Evolutionary conservation across 2,888 invertebrate genomes (phyloP).

Genomic region (Ceratothoa steindachneri): DNA sequence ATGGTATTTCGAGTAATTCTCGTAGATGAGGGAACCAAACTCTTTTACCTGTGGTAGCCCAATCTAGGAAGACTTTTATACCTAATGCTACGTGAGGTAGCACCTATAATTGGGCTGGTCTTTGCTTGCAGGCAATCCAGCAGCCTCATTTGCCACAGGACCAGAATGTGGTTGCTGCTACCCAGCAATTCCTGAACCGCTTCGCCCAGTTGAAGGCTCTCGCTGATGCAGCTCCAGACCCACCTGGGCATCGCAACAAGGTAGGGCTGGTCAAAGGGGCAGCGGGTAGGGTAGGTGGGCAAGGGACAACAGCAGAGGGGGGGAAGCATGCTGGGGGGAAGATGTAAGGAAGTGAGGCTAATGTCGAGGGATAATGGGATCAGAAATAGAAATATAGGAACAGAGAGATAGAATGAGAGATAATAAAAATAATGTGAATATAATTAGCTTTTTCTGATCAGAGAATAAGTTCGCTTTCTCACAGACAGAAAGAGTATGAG

Average conservation of each 20-base stretch:
- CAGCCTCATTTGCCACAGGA: slow-evolving; percentile 39
- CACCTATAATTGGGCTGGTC: no score
- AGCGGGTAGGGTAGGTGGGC: neutral
- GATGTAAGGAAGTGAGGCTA: neutral
- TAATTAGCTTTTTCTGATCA: no score
- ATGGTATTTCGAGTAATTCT: no score
- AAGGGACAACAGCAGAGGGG: neutral
- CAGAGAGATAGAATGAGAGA: slow-evolving; percentile 16
- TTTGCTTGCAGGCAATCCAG: slow-evolving; percentile 31
- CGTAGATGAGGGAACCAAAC: no score
- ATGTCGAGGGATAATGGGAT: no score
- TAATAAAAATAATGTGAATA: no score
- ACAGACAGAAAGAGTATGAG: no score
- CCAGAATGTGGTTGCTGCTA: slow-evolving; percentile 32
- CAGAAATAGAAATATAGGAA: slow-evolving; percentile 3
- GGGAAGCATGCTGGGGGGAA: neutral
- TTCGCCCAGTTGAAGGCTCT: slow-evolving; percentile 37
- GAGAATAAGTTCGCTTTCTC: no score
- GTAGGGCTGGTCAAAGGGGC: neutral
- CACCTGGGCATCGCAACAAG: slow-evolving; percentile 6
- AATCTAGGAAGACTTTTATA: no score
- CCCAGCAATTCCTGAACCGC: slow-evolving; percentile 34
- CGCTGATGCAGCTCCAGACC: slow-evolving; percentile 38
- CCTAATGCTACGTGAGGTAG: no score
- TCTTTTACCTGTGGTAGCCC: no score